These are phyloP conservation scores for Frankliniella intonsa DNA, from an alignment of 2,888 invertebrate species.

Conservation along the genomic window DNA sequence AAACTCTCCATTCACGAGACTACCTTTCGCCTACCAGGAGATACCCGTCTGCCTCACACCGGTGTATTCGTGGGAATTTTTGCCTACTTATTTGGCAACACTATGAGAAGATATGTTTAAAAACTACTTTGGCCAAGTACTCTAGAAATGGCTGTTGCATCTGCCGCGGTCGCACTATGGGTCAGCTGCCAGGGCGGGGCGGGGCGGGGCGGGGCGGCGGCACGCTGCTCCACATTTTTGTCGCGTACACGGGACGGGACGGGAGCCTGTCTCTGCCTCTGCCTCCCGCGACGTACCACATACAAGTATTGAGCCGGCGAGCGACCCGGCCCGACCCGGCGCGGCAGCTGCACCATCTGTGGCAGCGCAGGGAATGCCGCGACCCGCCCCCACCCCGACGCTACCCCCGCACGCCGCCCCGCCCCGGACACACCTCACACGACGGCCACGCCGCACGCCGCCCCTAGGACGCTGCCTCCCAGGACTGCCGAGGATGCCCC, in stretches of 20 bases:
- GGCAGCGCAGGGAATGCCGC: neutral
- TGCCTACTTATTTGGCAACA: no score
- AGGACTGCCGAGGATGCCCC: no score
- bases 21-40: no score
- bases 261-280: no score
- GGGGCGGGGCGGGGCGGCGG: neutral
- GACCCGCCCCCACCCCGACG: neutral
- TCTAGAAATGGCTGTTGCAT: no score
- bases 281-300: neutral
- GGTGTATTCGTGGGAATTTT: no score
- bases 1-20: no score
- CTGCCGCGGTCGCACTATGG: no score
- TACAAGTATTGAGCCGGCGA: neutral
- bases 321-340: neutral
- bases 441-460: neutral
- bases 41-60: no score
- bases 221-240: neutral
- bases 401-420: neutral
- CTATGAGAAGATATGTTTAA: no score
- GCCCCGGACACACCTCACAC: neutral
- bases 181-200: neutral
- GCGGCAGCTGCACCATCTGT: neutral
- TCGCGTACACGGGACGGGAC: neutral
- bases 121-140: no score
- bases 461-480: neutral